These are phyloP conservation scores for Aphaenogaster floridana DNA, from an alignment of 1,140 invertebrate species.

Conservation along the genomic window DNA sequence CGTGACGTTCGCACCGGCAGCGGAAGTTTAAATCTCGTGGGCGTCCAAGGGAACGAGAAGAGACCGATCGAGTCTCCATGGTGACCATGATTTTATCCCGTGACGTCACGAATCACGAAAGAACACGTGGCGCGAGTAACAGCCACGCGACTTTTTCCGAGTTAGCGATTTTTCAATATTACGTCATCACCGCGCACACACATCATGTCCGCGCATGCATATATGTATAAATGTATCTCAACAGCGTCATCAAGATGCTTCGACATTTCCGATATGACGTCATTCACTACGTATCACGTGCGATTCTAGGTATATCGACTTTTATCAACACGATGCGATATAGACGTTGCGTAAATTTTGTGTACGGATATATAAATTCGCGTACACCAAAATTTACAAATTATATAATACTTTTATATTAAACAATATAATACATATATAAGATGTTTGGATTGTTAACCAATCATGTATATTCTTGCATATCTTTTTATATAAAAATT, in stretches of 20 bases:
- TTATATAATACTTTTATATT: not conserved
- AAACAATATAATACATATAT: not conserved
- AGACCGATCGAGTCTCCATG: constrained; percentile 45
- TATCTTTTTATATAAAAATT: not conserved
- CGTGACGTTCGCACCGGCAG: constrained; percentile 51
- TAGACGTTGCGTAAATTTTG: not conserved
- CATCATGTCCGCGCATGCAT: not conserved
- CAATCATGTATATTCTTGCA: not conserved
- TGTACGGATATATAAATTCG: not conserved
- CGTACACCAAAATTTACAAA: not conserved
- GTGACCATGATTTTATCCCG: constrained; percentile 74
- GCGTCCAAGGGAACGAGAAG: constrained; percentile 62
- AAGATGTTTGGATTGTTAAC: not conserved
- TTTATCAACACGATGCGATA: not conserved
- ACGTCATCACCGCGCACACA: constrained; percentile 20
- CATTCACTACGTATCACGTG: constrained; percentile 16
- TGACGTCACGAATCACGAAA: constrained; percentile 53
- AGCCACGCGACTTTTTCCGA: constrained; percentile 44
- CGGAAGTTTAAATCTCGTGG: constrained; percentile 75
- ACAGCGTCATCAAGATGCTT: constrained; percentile 37
- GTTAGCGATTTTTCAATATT: constrained; percentile 47
- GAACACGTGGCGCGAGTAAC: constrained; percentile 17
- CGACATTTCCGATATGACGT: constrained; percentile 64
- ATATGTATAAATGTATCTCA: not conserved
- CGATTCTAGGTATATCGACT: constrained; percentile 4